Conservation (phyloP, 2,888 invertebrate species). For the Druceiella hillmani region DNA sequence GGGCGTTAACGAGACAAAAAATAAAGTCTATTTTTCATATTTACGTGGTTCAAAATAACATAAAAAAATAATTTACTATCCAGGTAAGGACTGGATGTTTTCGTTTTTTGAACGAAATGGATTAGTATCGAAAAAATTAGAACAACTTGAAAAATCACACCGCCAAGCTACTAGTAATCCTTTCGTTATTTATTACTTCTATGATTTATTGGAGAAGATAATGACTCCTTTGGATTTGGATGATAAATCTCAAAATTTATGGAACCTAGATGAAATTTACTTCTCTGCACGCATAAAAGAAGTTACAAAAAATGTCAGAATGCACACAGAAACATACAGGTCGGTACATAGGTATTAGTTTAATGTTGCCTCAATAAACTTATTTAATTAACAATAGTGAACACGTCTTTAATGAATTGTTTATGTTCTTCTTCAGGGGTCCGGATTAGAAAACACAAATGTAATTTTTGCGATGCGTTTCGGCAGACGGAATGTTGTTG, state of each 20-base stretch:
- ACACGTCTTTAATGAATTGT: constrained; percentile 4
- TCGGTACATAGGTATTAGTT: background rate
- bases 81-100: constrained; percentile 12
- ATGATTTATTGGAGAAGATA: constrained; percentile 9
- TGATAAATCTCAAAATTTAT: constrained; percentile 4
- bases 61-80: constrained; percentile 11
- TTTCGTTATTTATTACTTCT: constrained; percentile 11
- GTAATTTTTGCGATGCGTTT: constrained; percentile 6
- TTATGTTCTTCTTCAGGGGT: constrained; percentile 6
- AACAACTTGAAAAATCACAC: constrained; percentile 12
- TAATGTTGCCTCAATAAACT: too few relatives aligned
- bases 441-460: constrained; percentile 8
- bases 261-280: constrained; percentile 5
- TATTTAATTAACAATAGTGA: too few relatives aligned
- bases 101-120: constrained; percentile 11
- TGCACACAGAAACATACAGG: constrained; percentile 8
- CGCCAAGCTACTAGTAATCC: constrained; percentile 12
- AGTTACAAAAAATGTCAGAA: constrained; percentile 7
- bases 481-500: constrained; percentile 4
- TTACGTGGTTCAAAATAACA: constrained; percentile 10
- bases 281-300: constrained; percentile 7
- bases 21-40: constrained; percentile 6
- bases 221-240: constrained; percentile 11
- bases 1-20: constrained; percentile 12
- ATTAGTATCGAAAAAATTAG: constrained; percentile 11